Conservation (phyloP, 2,797 vertebrate genomes). For the Erithacus rubecula region DNA sequence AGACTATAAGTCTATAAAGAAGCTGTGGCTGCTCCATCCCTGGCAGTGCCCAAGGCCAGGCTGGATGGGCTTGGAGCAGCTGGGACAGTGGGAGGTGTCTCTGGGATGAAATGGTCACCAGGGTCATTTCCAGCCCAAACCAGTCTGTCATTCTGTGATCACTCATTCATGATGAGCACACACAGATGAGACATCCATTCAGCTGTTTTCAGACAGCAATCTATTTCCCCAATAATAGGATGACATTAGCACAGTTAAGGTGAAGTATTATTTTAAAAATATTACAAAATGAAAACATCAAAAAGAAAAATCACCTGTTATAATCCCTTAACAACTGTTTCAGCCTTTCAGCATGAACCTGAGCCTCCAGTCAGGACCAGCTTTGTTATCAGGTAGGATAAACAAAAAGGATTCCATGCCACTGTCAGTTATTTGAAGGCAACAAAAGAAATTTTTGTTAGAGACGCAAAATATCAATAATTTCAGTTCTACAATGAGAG, state of each 20-base stretch:
- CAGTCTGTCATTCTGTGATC: background rate
- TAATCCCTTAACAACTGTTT: background rate
- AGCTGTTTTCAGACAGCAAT: background rate
- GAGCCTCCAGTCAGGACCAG: background rate
- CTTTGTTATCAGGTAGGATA: background rate
- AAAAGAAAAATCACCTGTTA: background rate
- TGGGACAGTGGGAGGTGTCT: background rate
- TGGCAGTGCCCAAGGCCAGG: background rate
- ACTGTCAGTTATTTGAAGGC: background rate
- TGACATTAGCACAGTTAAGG: background rate
- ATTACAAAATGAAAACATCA: background rate
- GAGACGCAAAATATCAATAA: background rate
- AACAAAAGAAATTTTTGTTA: background rate
- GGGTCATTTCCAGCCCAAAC: background rate
- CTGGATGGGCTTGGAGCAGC: fast-evolving
- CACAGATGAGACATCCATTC: background rate
- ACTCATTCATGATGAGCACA: background rate
- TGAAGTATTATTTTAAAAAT: background rate
- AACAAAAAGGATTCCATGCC: background rate
- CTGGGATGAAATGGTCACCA: background rate
- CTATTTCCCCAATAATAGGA: background rate
- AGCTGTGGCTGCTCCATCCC: background rate
- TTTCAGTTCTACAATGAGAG: background rate
- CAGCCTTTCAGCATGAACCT: background rate
- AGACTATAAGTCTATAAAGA: background rate